Conservation (phyloP, 2,888 invertebrate genomes). For the Beris chalybata region DNA sequence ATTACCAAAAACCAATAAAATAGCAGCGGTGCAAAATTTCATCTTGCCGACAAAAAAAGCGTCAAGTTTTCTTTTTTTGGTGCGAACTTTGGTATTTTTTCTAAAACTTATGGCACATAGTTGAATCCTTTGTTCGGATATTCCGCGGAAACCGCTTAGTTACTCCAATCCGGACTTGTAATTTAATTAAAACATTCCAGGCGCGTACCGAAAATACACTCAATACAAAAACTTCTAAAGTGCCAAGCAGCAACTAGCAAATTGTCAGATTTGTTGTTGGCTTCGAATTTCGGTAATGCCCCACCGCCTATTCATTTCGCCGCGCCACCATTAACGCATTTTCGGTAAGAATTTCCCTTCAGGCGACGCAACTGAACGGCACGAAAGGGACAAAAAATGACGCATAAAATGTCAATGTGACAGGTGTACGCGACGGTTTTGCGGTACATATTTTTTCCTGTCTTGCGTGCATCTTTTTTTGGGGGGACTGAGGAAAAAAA, state of each 20-base stretch:
- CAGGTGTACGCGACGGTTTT: no score
- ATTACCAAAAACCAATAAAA: slow-evolving; percentile 9
- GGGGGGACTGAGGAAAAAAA: no score
- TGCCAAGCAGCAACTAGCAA: not conserved
- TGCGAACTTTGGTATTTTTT: not conserved
- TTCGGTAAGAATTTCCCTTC: no score
- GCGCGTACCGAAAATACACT: not conserved
- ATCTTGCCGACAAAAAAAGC: not conserved
- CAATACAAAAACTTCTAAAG: not conserved
- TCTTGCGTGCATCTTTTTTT: no score
- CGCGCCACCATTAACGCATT: no score
- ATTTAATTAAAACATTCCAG: slow-evolving; percentile 17
- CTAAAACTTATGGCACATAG: slow-evolving; percentile 2
- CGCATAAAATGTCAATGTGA: no score
- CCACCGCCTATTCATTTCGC: no score
- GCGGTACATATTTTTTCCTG: no score
- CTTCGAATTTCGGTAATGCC: not conserved
- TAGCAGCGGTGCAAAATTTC: slow-evolving; percentile 5
- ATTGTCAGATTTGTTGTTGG: slow-evolving; percentile 10
- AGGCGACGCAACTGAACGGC: no score
- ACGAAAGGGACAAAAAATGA: no score
- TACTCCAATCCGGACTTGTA: slow-evolving; percentile 2
- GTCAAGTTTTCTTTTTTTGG: not conserved
- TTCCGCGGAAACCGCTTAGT: not conserved
- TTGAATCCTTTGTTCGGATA: no score